Evolutionary conservation across 2,113 vertebrate genomes (phyloP), one percentile per base, ranked within the genome.

Genomic region (Xiphorhynchus elegans): DNA sequence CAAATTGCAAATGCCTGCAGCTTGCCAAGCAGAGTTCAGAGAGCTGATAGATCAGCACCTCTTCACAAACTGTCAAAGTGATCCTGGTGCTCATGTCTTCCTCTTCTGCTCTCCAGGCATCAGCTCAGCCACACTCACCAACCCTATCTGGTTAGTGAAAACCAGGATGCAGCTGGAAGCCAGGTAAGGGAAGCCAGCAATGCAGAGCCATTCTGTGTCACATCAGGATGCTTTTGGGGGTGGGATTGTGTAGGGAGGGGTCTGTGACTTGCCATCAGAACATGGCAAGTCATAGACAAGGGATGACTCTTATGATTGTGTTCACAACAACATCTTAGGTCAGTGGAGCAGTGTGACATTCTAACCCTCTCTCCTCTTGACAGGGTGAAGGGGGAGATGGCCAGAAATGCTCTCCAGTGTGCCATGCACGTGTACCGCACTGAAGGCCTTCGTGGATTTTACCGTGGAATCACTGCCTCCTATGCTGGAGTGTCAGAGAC

Each of bases 81-180:
- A 55, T 87, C 29, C 46, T 55, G 47, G 76, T 40, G 5, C 68
- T 94, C 40, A 88, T 4, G 3, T 46, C 79, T 78, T 69, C 66
- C 42, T 93, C 9, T 85, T 89, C 85, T 92, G 6, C 80, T 87
- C 37, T 80, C 25, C 56, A 97, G 97, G 97, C 21, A 9, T 97
- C 66, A 95, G 70, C 37, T 95, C 94, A 46, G 24, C 96, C 64
- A 97, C 97, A 1, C 90, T 97, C 42, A 97, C 96, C 81, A 97
- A 97, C 69, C 97, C 97, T 37, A 95, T 97, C 64, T 97, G 97
- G 97, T 46, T 97, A 78, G 97, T 97, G 93, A 97, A 97, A 87
- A 97, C 97, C 62, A 96, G 97, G 76, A 88, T 94, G 97, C 97
- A 97, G 82, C 90, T 97, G 86, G 93, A 97, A 87, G 90, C 76